phyloP scores from a whole-genome alignment of 2,113 vertebrate genomes.

The Gasterosteus aculeatus region DNA sequence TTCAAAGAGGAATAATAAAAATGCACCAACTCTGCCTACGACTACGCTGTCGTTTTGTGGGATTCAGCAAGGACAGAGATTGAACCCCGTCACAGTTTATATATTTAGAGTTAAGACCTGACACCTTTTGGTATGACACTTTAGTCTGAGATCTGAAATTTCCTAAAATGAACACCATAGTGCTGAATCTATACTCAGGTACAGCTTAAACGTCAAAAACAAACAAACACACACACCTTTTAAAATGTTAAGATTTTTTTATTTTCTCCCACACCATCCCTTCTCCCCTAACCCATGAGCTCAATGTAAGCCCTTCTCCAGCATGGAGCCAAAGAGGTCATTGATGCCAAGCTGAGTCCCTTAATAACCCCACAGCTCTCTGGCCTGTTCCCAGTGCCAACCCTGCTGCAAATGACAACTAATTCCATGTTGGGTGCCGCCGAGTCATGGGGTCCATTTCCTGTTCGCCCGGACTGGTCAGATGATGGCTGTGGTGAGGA shows the following conservation, averaged over 20 bases:
- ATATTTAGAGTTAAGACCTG: too few species aligned
- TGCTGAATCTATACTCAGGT: constrained; percentile 3
- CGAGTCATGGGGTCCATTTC: constrained; percentile 51
- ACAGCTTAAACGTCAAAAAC: constrained; percentile 4
- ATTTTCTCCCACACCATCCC: not conserved
- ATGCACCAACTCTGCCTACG: too few species aligned
- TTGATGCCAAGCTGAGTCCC: constrained; percentile 72
- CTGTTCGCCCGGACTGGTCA: constrained; percentile 45
- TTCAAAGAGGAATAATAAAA: too few species aligned
- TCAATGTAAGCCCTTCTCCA: constrained; percentile 59
- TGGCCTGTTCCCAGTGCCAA: constrained; percentile 43
- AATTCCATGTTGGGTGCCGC: constrained; percentile 43
- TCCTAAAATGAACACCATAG: too few species aligned
- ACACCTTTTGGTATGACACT: too few species aligned
- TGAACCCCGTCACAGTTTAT: too few species aligned
- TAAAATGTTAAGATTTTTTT: not conserved
- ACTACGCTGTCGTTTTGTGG: too few species aligned
- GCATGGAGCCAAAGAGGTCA: constrained; percentile 65
- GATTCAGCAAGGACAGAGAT: too few species aligned
- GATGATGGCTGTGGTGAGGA: constrained; percentile 42
- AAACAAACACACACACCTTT: not conserved
- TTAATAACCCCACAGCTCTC: constrained; percentile 68
- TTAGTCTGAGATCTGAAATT: too few species aligned
- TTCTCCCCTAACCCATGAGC: constrained; percentile 53
- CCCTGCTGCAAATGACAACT: constrained; percentile 67